Base-by-base conservation (phyloP, 2,797 vertebrate genomes). In the Eidolon dupreanum region DNA sequence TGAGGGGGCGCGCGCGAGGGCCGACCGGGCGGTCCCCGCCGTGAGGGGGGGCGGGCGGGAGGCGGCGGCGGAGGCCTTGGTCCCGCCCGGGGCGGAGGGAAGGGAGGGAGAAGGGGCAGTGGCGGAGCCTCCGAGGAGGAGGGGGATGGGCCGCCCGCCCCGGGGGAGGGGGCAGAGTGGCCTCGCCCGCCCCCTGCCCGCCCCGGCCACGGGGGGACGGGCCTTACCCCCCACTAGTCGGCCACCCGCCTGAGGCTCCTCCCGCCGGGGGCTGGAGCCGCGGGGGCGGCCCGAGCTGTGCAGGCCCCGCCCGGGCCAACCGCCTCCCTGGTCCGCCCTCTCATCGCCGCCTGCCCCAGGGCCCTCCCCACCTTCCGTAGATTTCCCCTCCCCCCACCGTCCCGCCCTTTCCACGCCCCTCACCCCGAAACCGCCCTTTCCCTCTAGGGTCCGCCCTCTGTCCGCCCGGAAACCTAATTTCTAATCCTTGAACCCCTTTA, bases 21-120 rank as follows among this genome's bases (percentile, higher is more conserved):
- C 97, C 96, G 93, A 96, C 97, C 96, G 95, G 93, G 94, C 97
- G 97, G 97, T 97, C 97, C 97, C 96, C 94, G 97, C 94, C 89
- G 97, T 94, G 97, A 97, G 97, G 97, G 96, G 96, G 96, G 95
- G 96, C 95, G 97, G 98, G 97, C 95, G 97, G 97, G 97, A 98
- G 97, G 98, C 97, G 97, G 97, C 96, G 95, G 97, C 98, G 96
- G 94, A 96, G 94, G 94, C 95, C 97, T 96, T 97, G 94, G 96
- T 97, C 96, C 97, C 97, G 98, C 97, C 97, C 96, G 97, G 97
- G 98, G 98, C 97, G 97, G 97, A 97, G 98, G 98, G 96, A 97
- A 97, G 97, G 97, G 98, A 97, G 97, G 96, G 97, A 93, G 97
- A 96, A 97, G 93, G 95, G 97, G 97, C 97, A 96, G 98, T 97